Evolutionary conservation across 2,113 vertebrate species (phyloP).

Genomic region (Syrrhaptes paradoxus): DNA sequence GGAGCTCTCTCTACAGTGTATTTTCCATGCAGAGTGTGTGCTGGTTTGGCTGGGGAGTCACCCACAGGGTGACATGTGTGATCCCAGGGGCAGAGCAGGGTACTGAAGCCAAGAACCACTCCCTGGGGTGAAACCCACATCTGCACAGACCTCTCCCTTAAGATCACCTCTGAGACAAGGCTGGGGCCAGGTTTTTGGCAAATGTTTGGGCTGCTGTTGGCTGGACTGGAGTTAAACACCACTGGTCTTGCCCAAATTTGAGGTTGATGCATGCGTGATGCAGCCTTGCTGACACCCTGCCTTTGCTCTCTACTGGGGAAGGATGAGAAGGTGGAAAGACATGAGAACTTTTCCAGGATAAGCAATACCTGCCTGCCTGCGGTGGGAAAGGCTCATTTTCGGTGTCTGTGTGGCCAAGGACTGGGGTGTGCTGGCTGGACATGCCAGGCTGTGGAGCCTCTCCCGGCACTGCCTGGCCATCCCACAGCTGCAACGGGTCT

Average conservation of each 20-base stretch:
- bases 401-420: not conserved
- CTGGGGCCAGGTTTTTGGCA: not conserved
- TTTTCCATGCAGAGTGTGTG: not conserved
- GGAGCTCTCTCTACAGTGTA: not conserved
- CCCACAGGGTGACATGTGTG: not conserved
- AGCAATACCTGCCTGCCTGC: not conserved
- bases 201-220: not conserved
- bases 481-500: not conserved
- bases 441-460: not conserved
- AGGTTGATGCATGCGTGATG: rapidly evolving
- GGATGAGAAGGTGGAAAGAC: not conserved
- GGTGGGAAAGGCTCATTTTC: not conserved
- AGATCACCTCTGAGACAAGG: not conserved
- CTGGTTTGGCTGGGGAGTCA: not conserved
- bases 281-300: not conserved
- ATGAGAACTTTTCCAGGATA: not conserved
- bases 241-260: not conserved
- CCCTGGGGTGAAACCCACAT: not conserved
- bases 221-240: not conserved
- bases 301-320: not conserved
- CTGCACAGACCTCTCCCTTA: not conserved
- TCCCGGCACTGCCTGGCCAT: not conserved
- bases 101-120: not conserved
- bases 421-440: not conserved
- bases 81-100: not conserved